Evolutionary conservation across 1,140 invertebrate species (phyloP).

Genomic region (Brachionus paranguensis): DNA sequence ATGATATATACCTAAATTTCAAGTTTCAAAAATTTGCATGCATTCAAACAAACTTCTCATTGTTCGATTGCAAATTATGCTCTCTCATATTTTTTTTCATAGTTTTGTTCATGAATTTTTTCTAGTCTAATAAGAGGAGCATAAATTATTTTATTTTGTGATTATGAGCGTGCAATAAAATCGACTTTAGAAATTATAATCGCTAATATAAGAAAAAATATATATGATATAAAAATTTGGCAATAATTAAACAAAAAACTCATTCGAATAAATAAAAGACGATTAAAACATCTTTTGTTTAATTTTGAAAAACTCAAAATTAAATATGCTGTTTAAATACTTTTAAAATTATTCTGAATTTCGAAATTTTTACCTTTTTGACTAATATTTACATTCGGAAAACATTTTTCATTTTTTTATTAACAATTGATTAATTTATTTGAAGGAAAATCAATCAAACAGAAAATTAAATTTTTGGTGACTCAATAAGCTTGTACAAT

Average conservation of each 20-base stretch:
- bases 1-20: not conserved
- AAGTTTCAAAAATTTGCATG: not conserved
- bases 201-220: not conserved
- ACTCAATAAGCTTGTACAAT: too few relatives aligned
- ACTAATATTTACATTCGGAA: not conserved
- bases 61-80: constrained; percentile 21
- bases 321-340: not conserved
- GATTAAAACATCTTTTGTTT: not conserved
- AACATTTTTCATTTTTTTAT: too few relatives aligned
- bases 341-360: not conserved
- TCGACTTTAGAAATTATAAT: not conserved
- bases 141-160: not conserved
- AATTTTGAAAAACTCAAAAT: not conserved
- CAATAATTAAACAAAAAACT: too few relatives aligned
- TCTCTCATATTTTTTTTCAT: not conserved
- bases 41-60: not conserved
- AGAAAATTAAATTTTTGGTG: too few relatives aligned
- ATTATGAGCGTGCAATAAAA: constrained; percentile 22
- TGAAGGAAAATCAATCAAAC: too few relatives aligned
- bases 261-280: too few relatives aligned
- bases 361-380: not conserved
- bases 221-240: not conserved
- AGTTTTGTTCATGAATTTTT: not conserved
- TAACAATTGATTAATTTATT: too few relatives aligned
- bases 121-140: not conserved